phyloP scores from a whole-genome alignment of 1,140 invertebrate species.

The Pomphorhynchus laevis region DNA sequence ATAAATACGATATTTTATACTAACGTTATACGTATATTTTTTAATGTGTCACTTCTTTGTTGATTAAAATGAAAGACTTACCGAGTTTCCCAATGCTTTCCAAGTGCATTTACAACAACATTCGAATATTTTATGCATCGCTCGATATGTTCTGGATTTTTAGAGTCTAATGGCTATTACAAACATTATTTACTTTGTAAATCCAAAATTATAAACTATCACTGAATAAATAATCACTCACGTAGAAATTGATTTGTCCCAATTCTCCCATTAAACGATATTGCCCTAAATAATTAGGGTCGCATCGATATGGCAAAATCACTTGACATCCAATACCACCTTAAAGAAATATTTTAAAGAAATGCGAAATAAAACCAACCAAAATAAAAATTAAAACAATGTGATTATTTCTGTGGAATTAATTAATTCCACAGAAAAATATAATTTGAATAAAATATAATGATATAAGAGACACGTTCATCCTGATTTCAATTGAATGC shows the following conservation, averaged over 20 bases:
- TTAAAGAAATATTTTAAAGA: conserved; percentile 12
- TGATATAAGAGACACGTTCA: too few species aligned
- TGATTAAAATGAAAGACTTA: conserved; percentile 12
- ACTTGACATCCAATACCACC: conserved; percentile 31
- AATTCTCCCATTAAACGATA: conserved; percentile 58
- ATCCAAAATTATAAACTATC: not conserved
- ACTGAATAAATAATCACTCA: conserved; percentile 13
- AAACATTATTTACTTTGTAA: conserved; percentile 5
- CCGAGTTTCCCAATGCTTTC: conserved; percentile 52
- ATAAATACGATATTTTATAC: too few species aligned
- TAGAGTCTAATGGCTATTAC: conserved; percentile 38
- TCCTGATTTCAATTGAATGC: too few species aligned
- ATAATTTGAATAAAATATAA: too few species aligned
- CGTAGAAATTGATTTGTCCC: conserved; percentile 50
- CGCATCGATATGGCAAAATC: conserved; percentile 56
- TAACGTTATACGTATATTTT: too few species aligned
- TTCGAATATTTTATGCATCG: conserved; percentile 68
- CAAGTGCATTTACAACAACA: conserved; percentile 75
- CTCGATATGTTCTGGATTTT: conserved; percentile 48
- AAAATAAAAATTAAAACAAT: too few species aligned
- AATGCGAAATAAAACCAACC: too few species aligned
- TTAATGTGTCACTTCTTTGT: not conserved
- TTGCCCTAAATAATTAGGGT: conserved; percentile 34
- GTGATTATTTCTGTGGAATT: too few species aligned
- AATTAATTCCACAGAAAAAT: too few species aligned